phyloP scores from a whole-genome alignment of 1,140 invertebrate species.

The Argopecten irradians region DNA sequence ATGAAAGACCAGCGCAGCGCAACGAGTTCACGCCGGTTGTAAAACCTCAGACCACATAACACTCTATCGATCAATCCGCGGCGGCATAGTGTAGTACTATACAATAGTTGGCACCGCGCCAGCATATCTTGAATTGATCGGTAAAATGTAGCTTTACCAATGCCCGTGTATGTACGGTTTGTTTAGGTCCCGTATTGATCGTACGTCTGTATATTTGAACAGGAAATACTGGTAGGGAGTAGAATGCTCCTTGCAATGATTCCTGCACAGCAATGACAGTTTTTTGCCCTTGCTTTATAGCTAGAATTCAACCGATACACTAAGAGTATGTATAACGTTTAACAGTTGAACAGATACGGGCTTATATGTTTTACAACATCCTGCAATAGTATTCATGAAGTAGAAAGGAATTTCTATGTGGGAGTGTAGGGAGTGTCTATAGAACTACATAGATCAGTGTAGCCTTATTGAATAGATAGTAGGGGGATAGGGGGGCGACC shows the following conservation, averaged over 20 bases:
- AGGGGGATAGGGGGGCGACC: too few species aligned
- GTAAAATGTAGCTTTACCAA: constrained; percentile 15
- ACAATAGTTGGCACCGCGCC: background rate
- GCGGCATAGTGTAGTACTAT: background rate
- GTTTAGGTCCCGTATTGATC: background rate
- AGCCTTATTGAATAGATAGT: background rate
- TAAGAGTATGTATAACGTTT: too few species aligned
- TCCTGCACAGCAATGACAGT: background rate
- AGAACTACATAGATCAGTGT: background rate
- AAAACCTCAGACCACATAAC: constrained; percentile 2
- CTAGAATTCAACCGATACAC: background rate
- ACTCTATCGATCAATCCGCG: background rate
- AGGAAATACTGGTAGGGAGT: background rate
- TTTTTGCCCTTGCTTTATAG: background rate
- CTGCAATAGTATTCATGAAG: background rate
- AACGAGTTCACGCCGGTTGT: background rate
- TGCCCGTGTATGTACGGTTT: background rate
- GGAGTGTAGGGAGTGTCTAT: background rate
- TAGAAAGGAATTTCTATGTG: background rate
- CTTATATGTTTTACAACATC: background rate
- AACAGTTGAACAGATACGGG: background rate
- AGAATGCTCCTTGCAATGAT: background rate
- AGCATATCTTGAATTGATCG: constrained; percentile 16
- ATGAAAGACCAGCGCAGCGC: constrained; percentile 13
- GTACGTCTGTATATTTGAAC: constrained; percentile 1